phyloP scores from a whole-genome alignment of 53 echinoderm and acorn worm species.

The Arbacia lixula region DNA sequence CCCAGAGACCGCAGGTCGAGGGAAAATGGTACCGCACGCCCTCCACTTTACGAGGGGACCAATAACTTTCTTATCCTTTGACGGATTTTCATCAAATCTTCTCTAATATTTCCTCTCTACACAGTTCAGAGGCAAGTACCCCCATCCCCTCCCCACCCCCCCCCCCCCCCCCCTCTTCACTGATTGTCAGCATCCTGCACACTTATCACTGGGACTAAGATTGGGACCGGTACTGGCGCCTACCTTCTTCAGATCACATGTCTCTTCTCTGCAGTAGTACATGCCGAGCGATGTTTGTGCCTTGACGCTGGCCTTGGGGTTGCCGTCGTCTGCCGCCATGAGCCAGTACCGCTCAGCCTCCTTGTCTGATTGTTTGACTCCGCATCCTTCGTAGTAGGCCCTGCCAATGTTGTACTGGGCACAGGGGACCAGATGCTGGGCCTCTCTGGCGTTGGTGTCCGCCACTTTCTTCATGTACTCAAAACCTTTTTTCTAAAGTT shows the following conservation, averaged over 20 bases:
- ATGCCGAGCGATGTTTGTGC: slow-evolving; percentile 97
- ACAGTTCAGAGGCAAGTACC: too few species aligned
- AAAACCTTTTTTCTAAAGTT: slow-evolving; percentile 80
- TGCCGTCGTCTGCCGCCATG: slow-evolving; percentile 93
- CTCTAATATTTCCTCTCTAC: too few species aligned
- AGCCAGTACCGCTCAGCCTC: slow-evolving; percentile 98
- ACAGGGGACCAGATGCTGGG: slow-evolving; percentile 80
- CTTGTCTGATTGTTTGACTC: slow-evolving; percentile 85
- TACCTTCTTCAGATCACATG: slow-evolving; percentile 86
- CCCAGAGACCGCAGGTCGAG: too few species aligned
- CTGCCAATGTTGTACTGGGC: slow-evolving; percentile 95
- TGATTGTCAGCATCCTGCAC: too few species aligned
- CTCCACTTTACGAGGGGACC: too few species aligned
- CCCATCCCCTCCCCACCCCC: too few species aligned
- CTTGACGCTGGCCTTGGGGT: slow-evolving; percentile 91
- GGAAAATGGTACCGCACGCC: too few species aligned
- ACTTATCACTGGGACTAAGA: too few species aligned
- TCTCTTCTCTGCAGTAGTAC: slow-evolving; percentile 90
- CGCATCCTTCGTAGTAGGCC: slow-evolving; percentile 95
- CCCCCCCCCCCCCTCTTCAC: too few species aligned
- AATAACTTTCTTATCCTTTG: too few species aligned
- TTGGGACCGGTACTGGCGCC: too few species aligned
- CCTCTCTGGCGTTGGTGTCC: slow-evolving; percentile 62
- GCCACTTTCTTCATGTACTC: slow-evolving; percentile 84
- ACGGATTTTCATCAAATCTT: too few species aligned